Conservation (phyloP, 2,113 vertebrate genomes). For the Scatophagus argus region DNA sequence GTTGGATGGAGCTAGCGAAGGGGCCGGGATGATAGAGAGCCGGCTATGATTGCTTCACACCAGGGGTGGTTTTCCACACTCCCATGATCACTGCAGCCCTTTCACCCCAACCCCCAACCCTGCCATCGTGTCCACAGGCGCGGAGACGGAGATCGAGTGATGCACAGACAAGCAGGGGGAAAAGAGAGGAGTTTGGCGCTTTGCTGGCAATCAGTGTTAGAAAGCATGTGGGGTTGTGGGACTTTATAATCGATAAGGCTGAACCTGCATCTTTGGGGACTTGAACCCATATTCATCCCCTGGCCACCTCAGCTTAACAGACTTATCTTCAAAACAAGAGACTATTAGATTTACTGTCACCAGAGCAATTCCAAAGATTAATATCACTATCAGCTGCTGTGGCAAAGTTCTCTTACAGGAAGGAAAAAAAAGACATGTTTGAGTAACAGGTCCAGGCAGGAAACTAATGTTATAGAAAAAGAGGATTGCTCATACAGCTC, state of each 20-base stretch:
- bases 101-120: conserved; percentile 51
- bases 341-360: conserved; percentile 59
- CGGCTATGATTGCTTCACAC: conserved; percentile 74
- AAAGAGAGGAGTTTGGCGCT: not conserved
- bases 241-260: conserved; percentile 56
- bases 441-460: conserved; percentile 17
- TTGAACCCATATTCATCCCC: conserved; percentile 47
- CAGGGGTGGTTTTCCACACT: conserved; percentile 71
- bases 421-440: conserved; percentile 34
- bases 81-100: conserved; percentile 55
- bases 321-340: conserved; percentile 50
- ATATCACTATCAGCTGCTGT: conserved; percentile 46
- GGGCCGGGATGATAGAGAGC: conserved; percentile 74
- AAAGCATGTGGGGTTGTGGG: conserved; percentile 30
- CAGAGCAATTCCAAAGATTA: conserved; percentile 53
- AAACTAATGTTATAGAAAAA: conserved; percentile 41
- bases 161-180: conserved; percentile 16
- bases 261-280: conserved; percentile 36
- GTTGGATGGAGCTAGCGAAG: conserved; percentile 59
- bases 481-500: conserved; percentile 17
- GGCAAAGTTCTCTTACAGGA: conserved; percentile 40
- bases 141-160: conserved; percentile 32
- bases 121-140: conserved; percentile 31
- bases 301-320: conserved; percentile 42
- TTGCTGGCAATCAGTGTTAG: conserved; percentile 40